Base-by-base conservation (phyloP, 2,888 invertebrate species). In the Horisme vitalbata region DNA sequence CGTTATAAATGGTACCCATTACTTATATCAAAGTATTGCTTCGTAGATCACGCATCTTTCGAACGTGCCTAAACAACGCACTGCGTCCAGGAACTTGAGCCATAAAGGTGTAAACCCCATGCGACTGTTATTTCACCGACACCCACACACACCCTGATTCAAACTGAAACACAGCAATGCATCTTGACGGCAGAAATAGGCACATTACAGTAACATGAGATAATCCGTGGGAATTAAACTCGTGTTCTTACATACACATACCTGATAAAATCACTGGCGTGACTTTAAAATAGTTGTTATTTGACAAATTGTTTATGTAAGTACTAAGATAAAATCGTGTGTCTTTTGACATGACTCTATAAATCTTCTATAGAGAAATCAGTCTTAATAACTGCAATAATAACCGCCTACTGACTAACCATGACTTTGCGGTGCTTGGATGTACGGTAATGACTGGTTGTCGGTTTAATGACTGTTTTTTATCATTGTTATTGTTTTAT, bases 401-500 rank as follows among this genome's bases (percentile, higher is more conserved):
- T 46, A 33, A 43, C 18, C 23, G 28, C 30, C 26, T 51, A 43
- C 12, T 41, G 14, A 33, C 32, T 45, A 57, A 36, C 49, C 33
- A 48, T 63, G 55, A 61, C 59, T 57, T 60, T 63, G 61, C 45
- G 46, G 52, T 63, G 61, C 56, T 57, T 61, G 56, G 47, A 37
- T 48, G 38, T 52, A 49, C 41, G 26, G 58, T 60, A 63, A 61
- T 61, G 55, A 47, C 56, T 59, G 23, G 37, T 59, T 44, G 41
- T 31, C 46, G 43, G 51, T 41, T 34, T 52, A 57, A 50, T 60
- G 36, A 26, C 47, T 54, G 54, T 36, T 64, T 62, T 56, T 67
- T 66, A 57, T 63, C 65, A 63, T 50, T 60, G 64, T 58, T 41
- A 65, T 57, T 45, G 51, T 44, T 49, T 46, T 45, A 59, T 47